Conservation (phyloP, 2,113 vertebrate genomes). For the Blennius ocellaris region DNA sequence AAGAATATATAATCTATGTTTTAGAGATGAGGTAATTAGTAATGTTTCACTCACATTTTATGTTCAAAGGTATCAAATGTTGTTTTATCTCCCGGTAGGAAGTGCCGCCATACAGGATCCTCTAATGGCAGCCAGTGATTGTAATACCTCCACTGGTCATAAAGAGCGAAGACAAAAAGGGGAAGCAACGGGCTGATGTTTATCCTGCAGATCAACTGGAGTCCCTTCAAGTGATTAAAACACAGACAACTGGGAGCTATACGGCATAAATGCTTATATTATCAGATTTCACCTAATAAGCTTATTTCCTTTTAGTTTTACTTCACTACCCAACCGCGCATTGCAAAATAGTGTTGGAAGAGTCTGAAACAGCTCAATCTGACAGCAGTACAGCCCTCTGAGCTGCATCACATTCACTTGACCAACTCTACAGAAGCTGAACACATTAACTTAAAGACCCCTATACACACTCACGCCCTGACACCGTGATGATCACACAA, state of each 20-base stretch:
- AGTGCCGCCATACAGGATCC: background rate
- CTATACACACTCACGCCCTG: background rate
- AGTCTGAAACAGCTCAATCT: no score
- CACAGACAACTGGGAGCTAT: slow-evolving; percentile 6
- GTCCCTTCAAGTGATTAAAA: slow-evolving; percentile 30
- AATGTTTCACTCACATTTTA: background rate
- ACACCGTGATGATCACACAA: background rate
- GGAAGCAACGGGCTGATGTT: slow-evolving; percentile 10
- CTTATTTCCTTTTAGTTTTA: background rate
- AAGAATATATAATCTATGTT: background rate
- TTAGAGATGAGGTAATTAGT: background rate
- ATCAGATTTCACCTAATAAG: background rate
- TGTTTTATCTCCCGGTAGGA: slow-evolving; percentile 1
- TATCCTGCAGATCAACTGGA: slow-evolving; percentile 24
- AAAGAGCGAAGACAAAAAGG: slow-evolving; percentile 10
- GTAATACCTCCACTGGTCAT: background rate
- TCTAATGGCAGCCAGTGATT: background rate
- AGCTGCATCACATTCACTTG: background rate
- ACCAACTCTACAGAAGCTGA: background rate
- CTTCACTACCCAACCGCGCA: no score
- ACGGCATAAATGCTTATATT: slow-evolving; percentile 14
- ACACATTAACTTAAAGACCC: background rate
- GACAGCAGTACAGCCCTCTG: background rate
- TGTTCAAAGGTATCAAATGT: background rate
- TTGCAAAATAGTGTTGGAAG: no score